Evolutionary conservation across 2,888 invertebrate species (phyloP).

Genomic region (Celastrina argiolus): DNA sequence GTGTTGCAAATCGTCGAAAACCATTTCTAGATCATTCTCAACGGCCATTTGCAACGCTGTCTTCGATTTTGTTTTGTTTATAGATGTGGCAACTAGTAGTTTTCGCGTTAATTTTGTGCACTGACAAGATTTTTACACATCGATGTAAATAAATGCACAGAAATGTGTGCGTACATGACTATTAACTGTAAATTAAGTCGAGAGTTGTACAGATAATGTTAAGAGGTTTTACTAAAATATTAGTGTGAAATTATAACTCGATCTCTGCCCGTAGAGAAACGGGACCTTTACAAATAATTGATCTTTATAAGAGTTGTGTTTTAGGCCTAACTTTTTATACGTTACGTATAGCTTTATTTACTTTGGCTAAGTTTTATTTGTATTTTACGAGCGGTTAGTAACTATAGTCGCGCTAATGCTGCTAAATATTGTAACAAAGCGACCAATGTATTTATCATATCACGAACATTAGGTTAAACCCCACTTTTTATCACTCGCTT

Average conservation of each 20-base stretch:
- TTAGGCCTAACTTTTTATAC: conserved; percentile 10
- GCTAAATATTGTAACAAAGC: neutral
- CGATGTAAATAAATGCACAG: conserved; percentile 17
- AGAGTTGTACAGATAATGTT: conserved; percentile 11
- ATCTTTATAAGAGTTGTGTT: conserved; percentile 19
- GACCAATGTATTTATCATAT: neutral
- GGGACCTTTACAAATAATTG: conserved; percentile 12
- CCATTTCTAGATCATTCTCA: conserved; percentile 22
- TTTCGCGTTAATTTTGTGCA: conserved; percentile 15
- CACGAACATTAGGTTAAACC: too few relatives aligned
- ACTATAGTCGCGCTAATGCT: neutral
- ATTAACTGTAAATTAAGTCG: conserved; percentile 13
- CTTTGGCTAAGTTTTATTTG: neutral
- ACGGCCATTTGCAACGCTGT: neutral
- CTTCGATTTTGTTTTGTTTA: neutral
- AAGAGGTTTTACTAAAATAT: conserved; percentile 11
- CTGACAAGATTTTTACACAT: neutral
- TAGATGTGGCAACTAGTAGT: conserved; percentile 15
- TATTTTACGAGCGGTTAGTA: neutral
- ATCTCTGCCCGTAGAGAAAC: neutral
- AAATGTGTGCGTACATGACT: conserved; percentile 2
- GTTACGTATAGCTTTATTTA: conserved; percentile 8
- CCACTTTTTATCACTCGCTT: too few relatives aligned
- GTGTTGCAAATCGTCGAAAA: conserved; percentile 23
- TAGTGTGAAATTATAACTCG: conserved; percentile 17